Percentiles rank a stretch among this genome's conserved stretches.
Conservation (phyloP, 2,113 vertebrate genomes). For the Hassar affinis region DNA sequence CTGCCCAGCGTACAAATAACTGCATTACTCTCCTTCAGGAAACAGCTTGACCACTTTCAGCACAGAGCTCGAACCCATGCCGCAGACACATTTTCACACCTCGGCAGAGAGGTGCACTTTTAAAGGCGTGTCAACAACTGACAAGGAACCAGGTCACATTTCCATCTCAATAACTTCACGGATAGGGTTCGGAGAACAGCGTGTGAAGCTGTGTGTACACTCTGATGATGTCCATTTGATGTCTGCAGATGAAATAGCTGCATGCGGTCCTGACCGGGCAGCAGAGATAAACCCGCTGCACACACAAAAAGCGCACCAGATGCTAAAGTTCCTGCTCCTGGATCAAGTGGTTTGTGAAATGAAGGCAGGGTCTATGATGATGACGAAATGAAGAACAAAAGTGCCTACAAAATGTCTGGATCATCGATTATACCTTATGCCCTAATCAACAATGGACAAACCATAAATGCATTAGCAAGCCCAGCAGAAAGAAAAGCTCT, state of each 20-base stretch:
- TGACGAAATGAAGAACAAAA: not conserved
- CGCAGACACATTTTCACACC: not conserved
- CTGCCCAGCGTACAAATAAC: constrained; percentile 35
- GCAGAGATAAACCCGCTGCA: not conserved
- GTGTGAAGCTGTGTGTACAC: not conserved
- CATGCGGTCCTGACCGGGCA: not conserved
- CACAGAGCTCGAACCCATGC: not conserved
- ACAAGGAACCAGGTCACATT: constrained; percentile 13
- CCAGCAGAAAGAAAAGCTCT: not conserved
- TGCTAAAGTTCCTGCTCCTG: not conserved
- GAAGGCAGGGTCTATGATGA: not conserved
- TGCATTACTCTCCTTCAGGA: constrained; percentile 32
- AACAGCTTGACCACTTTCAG: constrained; percentile 20
- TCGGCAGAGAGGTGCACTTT: not conserved
- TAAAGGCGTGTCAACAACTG: not conserved
- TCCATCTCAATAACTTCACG: constrained; percentile 22
- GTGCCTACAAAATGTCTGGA: not conserved
- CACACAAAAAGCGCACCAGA: not conserved
- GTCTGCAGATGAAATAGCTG: not conserved
- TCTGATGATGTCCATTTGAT: constrained; percentile 11
- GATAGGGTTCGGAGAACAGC: not conserved
- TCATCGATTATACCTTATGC: not conserved
- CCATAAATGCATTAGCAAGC: not conserved
- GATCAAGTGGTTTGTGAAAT: not conserved
- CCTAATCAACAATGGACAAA: not conserved